Evolutionary conservation across 2,888 invertebrate species (phyloP), one percentile per base, ranked within the genome.

Genomic region (Phanerotoma sp.): DNA sequence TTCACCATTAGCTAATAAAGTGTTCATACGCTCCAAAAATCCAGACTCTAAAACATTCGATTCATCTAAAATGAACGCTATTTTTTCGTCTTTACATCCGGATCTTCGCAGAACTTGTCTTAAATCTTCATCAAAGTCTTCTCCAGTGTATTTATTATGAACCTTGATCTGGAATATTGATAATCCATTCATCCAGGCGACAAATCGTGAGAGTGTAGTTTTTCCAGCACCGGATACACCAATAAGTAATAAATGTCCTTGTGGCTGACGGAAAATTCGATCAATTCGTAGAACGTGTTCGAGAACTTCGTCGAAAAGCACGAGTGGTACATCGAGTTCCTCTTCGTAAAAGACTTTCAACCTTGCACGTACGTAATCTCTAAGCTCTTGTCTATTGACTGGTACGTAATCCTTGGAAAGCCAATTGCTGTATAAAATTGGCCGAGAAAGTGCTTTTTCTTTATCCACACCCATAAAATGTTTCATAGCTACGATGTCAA

Each of bases 151-250:
- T 80, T 98, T 98, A 79, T 99, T 99, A 81, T 99, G 99, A 11
- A 91, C 95, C 83, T 97, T 96, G 65, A 99, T 97, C 83, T 99
- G 98, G 87, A 98, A 99, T 57, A 99, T 96, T 64, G 93, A 94
- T 32, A 99, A 83, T 6, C 99, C 99, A 78, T 99, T 99, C 92
- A 99, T 96, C 97, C 99, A 99, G 45, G 99, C 99, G 28, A 99
- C 99, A 79, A 99, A 99, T 64, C 99, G 85, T 21, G 98, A 98
- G 65, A 99, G 84, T 9, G 99, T 99, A 1, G 99, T 99, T 81
- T 99, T 99, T 64, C 99, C 99, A 62, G 98, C 96, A 41, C 99
- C 99, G 48, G 97, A 97, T 5, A 98, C 98, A 63, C 99, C 99
- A 72, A 99, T 99, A 6, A 99, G 84, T 68, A 99, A 80, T 66